Conservation (phyloP, 2,888 invertebrate genomes). For the Ormyrus nitidulus region DNA sequence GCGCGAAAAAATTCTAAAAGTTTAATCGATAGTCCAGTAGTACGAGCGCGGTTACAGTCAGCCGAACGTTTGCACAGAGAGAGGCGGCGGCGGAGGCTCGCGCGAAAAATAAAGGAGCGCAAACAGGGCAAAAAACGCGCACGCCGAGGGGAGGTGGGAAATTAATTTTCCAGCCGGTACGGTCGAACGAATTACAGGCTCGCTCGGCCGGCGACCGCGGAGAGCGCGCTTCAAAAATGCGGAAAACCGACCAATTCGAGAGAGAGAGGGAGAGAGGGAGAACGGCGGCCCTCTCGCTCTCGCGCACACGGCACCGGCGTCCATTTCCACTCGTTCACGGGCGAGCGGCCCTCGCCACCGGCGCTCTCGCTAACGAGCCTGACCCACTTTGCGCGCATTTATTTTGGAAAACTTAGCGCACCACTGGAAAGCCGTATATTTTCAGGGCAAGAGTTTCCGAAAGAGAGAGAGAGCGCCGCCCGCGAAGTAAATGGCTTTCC, state of each 20-base stretch:
- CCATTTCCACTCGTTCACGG: constrained; percentile 39
- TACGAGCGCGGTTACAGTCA: constrained; percentile 10
- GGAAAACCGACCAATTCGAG: constrained; percentile 53
- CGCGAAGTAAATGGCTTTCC: constrained; percentile 19
- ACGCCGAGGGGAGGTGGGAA: constrained; percentile 25
- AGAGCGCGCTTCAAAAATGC: constrained; percentile 45
- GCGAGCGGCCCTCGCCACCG: constrained; percentile 56
- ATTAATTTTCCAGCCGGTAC: constrained; percentile 52
- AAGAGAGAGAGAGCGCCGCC: too few relatives aligned
- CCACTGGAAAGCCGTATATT: constrained; percentile 27
- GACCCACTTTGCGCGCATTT: constrained; percentile 61
- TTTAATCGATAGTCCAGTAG: constrained; percentile 17
- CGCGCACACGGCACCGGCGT: background rate
- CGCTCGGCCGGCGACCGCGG: constrained; percentile 55
- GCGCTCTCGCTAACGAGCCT: constrained; percentile 65
- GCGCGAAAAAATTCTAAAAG: background rate
- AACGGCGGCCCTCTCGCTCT: background rate
- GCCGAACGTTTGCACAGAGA: constrained; percentile 28
- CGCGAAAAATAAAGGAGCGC: background rate
- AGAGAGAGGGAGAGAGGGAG: too few relatives aligned
- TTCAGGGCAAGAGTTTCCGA: constrained; percentile 5
- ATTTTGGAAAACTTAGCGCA: constrained; percentile 50
- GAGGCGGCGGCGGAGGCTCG: background rate
- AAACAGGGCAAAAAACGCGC: background rate
- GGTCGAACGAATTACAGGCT: constrained; percentile 60